Base-by-base conservation (phyloP, 2,113 vertebrate species). In the Brachyistius frenatus region DNA sequence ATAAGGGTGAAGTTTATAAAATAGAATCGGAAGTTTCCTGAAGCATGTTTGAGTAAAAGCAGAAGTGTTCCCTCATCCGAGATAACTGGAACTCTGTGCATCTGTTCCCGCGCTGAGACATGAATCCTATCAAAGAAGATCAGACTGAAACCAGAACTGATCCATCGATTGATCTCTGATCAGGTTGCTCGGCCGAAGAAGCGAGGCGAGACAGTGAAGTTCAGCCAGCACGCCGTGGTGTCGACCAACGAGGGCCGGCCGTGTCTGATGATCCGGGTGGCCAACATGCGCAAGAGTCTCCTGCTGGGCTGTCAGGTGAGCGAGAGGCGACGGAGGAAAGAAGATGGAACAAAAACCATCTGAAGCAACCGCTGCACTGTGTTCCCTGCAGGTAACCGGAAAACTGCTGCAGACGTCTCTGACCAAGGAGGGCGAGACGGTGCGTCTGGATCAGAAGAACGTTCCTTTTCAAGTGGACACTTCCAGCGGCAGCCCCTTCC, bases 261-360 rank as follows among this genome's bases (percentile, higher is more conserved):
- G n/a, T 97, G 96, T 83, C 93, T 99, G 49, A 98, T 98, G 97
- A 95, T 99, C 85, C 93, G 97, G 0, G 97, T 99, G 49, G 98
- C 97, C 89, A 99, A 99, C 90, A 98, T 99, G 97, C 94, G 98
- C 10, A 97, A 97, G 80, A 98, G 97, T 86, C 96, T 99, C 1
- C 94, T 99, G 65, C 94, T 99, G 11, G 98, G 97, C 5, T 99
- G 97, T 92, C 97, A 98, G 93, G 94, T 93, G 32, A 80, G 58
- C 57, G 23, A 63, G n/a, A 1, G 7, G 4, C 56, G 16, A 0
- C 2, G 35, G 13, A 62, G 30, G 23, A 23, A 23, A 23, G 23
- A 23, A 23, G 23, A 23, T 23, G 23, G 23, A 23, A 23, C 23
- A 23, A 23, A 23, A 23, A 23, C 23, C 23, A 23, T 23, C 23